Evolutionary conservation across 2,113 vertebrate genomes (phyloP).

Genomic region (Myrmecophaga tridactyla): DNA sequence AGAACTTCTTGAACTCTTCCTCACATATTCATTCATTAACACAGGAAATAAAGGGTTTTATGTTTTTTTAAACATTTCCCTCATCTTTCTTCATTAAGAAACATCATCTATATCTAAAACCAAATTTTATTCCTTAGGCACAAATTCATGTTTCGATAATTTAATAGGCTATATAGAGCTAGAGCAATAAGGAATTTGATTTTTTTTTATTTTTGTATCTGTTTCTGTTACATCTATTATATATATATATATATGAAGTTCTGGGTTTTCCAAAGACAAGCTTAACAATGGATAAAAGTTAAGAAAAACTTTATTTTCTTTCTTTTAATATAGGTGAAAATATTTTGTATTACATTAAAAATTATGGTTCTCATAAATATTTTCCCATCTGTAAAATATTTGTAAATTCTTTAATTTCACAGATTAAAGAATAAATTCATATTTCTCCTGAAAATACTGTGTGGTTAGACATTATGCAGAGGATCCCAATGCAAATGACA

Average conservation of each 20-base stretch:
- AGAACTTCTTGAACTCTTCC: not conserved
- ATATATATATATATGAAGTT: not conserved
- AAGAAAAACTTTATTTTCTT: not conserved
- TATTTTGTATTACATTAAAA: not conserved
- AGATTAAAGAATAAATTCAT: not conserved
- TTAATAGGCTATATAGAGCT: not conserved
- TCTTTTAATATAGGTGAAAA: not conserved
- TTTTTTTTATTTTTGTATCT: not conserved
- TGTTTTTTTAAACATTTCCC: slow-evolving; percentile 33
- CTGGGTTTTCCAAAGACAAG: not conserved
- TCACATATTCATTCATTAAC: not conserved
- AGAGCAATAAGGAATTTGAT: not conserved
- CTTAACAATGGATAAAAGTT: not conserved
- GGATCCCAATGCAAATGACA: not conserved
- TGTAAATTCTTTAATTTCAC: slow-evolving; percentile 4
- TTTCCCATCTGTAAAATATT: not conserved
- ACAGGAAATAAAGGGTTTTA: slow-evolving; percentile 44
- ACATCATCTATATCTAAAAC: not conserved
- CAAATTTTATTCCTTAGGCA: not conserved
- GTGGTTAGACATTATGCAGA: not conserved
- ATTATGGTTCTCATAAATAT: not conserved
- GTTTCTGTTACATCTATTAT: not conserved
- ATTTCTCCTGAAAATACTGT: not conserved
- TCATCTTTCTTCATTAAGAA: not conserved
- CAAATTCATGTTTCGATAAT: not conserved